Evolutionary conservation across 2,113 vertebrate genomes (phyloP), one percentile per base, ranked within the genome.

Genomic region (Sorex fumeus): DNA sequence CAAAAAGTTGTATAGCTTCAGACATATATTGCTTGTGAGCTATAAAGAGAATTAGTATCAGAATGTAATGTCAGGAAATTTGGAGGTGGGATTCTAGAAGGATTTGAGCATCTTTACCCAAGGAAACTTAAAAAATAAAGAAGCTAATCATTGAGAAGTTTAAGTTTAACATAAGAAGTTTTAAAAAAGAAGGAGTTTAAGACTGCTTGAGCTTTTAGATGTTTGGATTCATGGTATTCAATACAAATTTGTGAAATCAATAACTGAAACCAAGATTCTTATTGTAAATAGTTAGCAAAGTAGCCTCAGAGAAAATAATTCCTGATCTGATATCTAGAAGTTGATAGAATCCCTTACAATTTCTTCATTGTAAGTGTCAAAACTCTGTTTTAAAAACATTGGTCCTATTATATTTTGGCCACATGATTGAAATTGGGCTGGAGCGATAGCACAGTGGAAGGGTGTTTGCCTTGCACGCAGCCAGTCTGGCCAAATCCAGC

Each of bases 21-120:
- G 27, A 34, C 57, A 47, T 34, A 43, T 34, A 88, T 90, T 82
- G 10, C 2, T 36, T 88, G 79, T 28, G 25, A 11, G 23, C 7
- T 57, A 45, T 36, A 92, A 86, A 94, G 85, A 8, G 8, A 79
- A 71, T 90, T 92, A 91, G 28, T n/a, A 75, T 75, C 64, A 74
- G 25, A 91, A 87, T 36, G 70, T 19, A 75, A 79, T 90, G 3
- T n/a, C 11, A 88, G 25, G 43, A 82, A 53, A 6, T 62, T 71
- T 70, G 6, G 34, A 40, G 12, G 1, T 66, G 45, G 2, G 10
- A 6, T 64, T 90, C 28, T 91, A 43, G 36, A 9, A 82, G 5
- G 34, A 40, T 72, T 34, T 11, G 81, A 2, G 27, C 10, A n/a
- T 60, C 27, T 93, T 88, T 75, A 82, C 23, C 47, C 30, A 93